Evolutionary conservation across 2,113 vertebrate species (phyloP).

Genomic region (Chiloscyllium plagiosum): DNA sequence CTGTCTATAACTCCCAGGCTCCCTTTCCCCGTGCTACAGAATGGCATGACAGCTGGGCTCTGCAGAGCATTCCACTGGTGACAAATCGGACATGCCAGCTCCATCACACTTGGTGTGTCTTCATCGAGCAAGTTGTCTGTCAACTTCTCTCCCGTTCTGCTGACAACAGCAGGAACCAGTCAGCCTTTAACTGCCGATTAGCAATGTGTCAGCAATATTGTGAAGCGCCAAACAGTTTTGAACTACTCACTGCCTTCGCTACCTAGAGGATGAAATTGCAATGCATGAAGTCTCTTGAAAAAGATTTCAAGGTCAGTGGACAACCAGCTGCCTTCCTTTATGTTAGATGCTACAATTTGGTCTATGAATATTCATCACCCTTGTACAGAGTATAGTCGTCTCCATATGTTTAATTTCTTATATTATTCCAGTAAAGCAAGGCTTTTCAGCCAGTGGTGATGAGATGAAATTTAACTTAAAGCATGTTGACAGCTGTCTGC

Average conservation of each 20-base stretch:
- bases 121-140: constrained; percentile 19
- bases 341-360: background rate
- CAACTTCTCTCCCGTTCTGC: background rate
- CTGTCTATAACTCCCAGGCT: background rate
- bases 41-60: constrained; percentile 16
- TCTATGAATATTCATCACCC: background rate
- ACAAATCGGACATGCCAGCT: constrained; percentile 20
- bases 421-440: background rate
- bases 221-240: background rate
- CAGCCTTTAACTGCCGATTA: constrained; percentile 33
- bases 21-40: background rate
- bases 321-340: background rate
- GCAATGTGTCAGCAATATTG: background rate
- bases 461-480: background rate
- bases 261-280: background rate
- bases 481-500: background rate
- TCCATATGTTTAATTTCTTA: background rate
- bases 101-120: background rate
- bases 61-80: background rate
- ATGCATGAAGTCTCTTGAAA: background rate
- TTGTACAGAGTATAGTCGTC: background rate
- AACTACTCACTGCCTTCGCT: background rate
- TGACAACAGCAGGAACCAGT: background rate
- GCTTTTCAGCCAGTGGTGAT: background rate
- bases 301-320: background rate